Evolutionary conservation across 2,888 invertebrate species (phyloP), one percentile per base, ranked within the genome.

Genomic region (Agonopterix heracliana): DNA sequence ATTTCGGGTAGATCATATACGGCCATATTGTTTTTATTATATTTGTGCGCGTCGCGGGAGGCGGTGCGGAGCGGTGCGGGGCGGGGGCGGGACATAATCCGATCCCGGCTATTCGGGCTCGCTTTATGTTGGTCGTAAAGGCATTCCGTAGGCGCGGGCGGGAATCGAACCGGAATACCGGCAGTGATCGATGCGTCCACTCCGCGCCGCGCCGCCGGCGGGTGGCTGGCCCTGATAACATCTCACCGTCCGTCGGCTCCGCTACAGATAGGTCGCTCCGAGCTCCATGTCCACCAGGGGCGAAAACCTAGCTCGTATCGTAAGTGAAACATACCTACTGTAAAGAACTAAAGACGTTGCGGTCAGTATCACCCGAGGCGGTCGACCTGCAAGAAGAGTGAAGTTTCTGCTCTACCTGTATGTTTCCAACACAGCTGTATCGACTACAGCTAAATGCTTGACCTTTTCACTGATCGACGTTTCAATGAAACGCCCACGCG

Each of bases 1-100:
- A 49, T 54, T 55, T 51, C 48, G 50, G 51, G 45, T 53, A 46
- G 48, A 58, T 61, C 58, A 57, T 54, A 49, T 47, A 51, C 57
- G 59, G 55, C 45, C 53, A 49, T 59, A 57, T 59, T 54, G 56
- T 56, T 59, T 60, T 58, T 57, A 55, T 58, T 57, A 55, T 53
- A 48, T 43, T 12, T 42, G 45, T 36, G 14, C 12, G 41, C 17
- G 41, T 26, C 5, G 26, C 26, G 26, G 26, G 26, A 5, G 26
- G 26, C 26, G 26, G 26, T 26, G 26, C 36, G 45, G 35, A 3
- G 41, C 34, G 38, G 38, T 14, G 9, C 41, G 41, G 41, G 41
- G 13, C 13, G 41, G 8, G 47, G 34, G 40, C 11, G 35, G 12
- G 17, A 35, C 38, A 11, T 17, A 36, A 36, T 43, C 36, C 40